Evolutionary conservation across 1,140 invertebrate species (phyloP).

Genomic region (Drosophila murphyi): DNA sequence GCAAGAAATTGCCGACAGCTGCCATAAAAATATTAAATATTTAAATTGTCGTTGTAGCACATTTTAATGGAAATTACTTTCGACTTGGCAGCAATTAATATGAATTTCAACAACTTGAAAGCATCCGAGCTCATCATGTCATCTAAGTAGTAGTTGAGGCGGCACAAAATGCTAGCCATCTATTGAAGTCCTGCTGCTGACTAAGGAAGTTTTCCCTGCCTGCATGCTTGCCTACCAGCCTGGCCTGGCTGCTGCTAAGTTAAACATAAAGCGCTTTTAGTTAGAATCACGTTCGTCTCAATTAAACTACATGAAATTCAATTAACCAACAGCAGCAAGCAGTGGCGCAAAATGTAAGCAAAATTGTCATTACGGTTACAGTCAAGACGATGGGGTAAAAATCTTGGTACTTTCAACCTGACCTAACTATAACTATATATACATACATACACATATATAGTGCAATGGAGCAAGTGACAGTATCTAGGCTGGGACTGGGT

Average conservation of each 20-base stretch:
- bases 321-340: constrained; percentile 66
- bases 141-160: constrained; percentile 37
- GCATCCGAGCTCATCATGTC: constrained; percentile 48
- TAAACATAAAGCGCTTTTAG: constrained; percentile 83
- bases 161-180: constrained; percentile 18
- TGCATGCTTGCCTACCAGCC: neutral
- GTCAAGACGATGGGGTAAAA: constrained; percentile 36
- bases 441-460: neutral
- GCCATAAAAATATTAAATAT: constrained; percentile 69
- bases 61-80: constrained; percentile 55
- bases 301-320: constrained; percentile 84
- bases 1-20: constrained; percentile 70
- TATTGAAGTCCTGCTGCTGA: constrained; percentile 23
- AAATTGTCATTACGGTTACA: constrained; percentile 75
- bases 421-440: constrained; percentile 18
- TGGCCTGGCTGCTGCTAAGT: constrained; percentile 66
- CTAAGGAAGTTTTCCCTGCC: too few species aligned
- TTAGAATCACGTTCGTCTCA: constrained; percentile 83
- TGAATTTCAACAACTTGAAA: constrained; percentile 73
- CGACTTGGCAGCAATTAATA: constrained; percentile 72
- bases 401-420: constrained; percentile 40
- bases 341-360: constrained; percentile 62
- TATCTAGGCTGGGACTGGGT: constrained; percentile 4
- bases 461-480: constrained; percentile 27
- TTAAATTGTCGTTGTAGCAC: constrained; percentile 56